Base-by-base conservation (phyloP, 2,797 vertebrate genomes). In the Notamacropus eugenii region DNA sequence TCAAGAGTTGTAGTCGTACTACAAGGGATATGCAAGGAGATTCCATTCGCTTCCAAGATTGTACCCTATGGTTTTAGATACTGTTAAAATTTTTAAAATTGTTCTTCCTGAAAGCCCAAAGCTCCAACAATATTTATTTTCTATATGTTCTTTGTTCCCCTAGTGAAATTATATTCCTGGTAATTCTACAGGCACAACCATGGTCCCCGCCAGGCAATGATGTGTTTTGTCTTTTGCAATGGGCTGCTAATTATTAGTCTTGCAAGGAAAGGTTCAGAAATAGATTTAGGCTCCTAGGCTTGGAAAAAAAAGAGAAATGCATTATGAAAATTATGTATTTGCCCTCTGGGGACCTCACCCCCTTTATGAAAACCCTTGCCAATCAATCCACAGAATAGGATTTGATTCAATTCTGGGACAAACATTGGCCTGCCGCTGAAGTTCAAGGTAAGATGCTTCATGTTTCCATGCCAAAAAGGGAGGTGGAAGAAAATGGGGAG, bases 321-420 rank as follows among this genome's bases (percentile, higher is more conserved):
- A 98, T 98, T 98, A 98, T 97, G 98, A 98, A 99, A 98, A 98
- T 98, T 97, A 98, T 98, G 98, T 97, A 97, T 98, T 98, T 98
- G 98, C 98, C 98, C 98, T 99, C 97, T 91, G 98, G 98, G 98
- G 98, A 94, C 98, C 98, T 98, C 97, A 95, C 98, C 98, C 97
- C 98, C 95, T 98, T 98, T 97, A 98, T 97, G 97, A 98, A 98
- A 98, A 97, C 97, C 97, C 98, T 98, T 99, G 98, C 98, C 98
- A 98, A 98, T 98, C 98, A 98, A 98, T 97, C 98, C 97, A 92
- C 96, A 96, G 97, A 98, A 98, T 97, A 98, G 24, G 13, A 98
- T 98, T 98, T 98, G 97, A 98, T 98, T 98, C 98, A 98, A 57
- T 98, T 98, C 98, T 97, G 97, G 98, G 98, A 98, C 98, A 98